Conservation (phyloP, 2,888 invertebrate genomes). For the Mamestra brassicae region DNA sequence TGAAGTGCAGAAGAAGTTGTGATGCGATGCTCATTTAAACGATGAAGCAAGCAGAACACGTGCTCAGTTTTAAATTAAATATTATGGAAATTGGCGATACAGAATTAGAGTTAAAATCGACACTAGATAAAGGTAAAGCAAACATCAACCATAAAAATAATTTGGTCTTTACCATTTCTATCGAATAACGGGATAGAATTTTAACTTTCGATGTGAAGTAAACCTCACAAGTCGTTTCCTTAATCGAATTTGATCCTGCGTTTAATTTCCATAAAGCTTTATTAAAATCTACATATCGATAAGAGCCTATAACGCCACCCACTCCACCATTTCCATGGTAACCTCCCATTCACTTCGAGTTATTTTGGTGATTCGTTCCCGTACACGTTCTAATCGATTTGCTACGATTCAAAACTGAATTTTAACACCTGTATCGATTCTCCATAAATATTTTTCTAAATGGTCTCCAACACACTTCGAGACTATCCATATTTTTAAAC, state of each 20-base stretch:
- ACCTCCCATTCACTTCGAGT: conserved; percentile 68
- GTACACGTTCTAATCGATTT: conserved; percentile 77
- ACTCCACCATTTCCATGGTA: conserved; percentile 68
- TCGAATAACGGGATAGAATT: conserved; percentile 26
- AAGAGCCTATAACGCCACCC: conserved; percentile 53
- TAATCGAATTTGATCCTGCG: conserved; percentile 51
- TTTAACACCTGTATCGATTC: conserved; percentile 66
- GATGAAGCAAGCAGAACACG: neutral
- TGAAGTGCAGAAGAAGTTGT: neutral
- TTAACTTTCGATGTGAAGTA: conserved; percentile 29
- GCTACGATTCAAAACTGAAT: conserved; percentile 75
- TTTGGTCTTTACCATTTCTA: neutral
- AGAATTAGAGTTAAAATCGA: neutral
- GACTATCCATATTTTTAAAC: conserved; percentile 25
- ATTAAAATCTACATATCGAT: conserved; percentile 60
- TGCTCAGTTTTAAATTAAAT: neutral
- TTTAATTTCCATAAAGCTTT: conserved; percentile 49
- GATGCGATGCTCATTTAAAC: neutral
- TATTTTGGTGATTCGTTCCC: conserved; percentile 77
- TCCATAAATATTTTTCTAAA: conserved; percentile 58
- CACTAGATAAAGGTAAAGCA: neutral
- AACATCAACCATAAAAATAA: neutral
- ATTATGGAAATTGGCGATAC: neutral
- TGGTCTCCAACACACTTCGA: conserved; percentile 45
- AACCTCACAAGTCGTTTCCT: conserved; percentile 50